A percentile compares a stretch with the other conserved stretches of the same genome.
Evolutionary conservation across 2,888 invertebrate species (phyloP).

Genomic region (Pycnomerus fuliginosus): DNA sequence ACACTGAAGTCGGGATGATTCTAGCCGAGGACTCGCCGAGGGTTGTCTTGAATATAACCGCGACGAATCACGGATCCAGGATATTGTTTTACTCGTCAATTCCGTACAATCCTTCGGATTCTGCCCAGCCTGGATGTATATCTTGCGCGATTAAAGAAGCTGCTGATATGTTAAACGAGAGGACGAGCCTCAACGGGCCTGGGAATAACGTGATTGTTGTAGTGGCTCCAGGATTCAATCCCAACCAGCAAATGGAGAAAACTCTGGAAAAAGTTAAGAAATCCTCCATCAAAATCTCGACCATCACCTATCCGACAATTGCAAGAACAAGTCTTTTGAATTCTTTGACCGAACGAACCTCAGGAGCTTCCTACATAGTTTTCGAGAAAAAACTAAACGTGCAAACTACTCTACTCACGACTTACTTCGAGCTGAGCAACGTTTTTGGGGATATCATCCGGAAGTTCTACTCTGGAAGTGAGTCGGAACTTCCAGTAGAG

Average conservation of each 20-base stretch:
- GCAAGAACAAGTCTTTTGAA: slow-evolving; percentile 53
- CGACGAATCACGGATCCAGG: too few species aligned
- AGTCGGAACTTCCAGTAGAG: slow-evolving; percentile 54
- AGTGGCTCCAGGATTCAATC: slow-evolving; percentile 58
- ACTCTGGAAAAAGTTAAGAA: slow-evolving; percentile 51
- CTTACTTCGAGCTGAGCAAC: slow-evolving; percentile 57
- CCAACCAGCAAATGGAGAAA: slow-evolving; percentile 49
- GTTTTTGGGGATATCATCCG: slow-evolving; percentile 54
- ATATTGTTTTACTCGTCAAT: slow-evolving; percentile 48
- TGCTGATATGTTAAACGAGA: slow-evolving; percentile 54
- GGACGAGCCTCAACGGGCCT: slow-evolving; percentile 50
- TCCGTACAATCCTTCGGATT: slow-evolving; percentile 57
- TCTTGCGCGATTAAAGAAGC: slow-evolving; percentile 53
- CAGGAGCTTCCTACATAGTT: slow-evolving; percentile 55
- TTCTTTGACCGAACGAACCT: slow-evolving; percentile 52
- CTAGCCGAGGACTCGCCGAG: slow-evolving; percentile 52
- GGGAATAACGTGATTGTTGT: slow-evolving; percentile 59
- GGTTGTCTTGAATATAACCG: slow-evolving; percentile 45
- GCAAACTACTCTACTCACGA: slow-evolving; percentile 55
- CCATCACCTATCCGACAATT: slow-evolving; percentile 59
- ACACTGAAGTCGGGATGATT: slow-evolving; percentile 57
- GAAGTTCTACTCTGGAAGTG: slow-evolving; percentile 54
- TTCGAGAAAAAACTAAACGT: slow-evolving; percentile 57
- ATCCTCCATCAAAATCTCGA: slow-evolving; percentile 55
- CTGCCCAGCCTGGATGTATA: slow-evolving; percentile 54